phyloP scores from a whole-genome alignment of 2,113 vertebrate genomes.

The Barnardius zonarius region DNA sequence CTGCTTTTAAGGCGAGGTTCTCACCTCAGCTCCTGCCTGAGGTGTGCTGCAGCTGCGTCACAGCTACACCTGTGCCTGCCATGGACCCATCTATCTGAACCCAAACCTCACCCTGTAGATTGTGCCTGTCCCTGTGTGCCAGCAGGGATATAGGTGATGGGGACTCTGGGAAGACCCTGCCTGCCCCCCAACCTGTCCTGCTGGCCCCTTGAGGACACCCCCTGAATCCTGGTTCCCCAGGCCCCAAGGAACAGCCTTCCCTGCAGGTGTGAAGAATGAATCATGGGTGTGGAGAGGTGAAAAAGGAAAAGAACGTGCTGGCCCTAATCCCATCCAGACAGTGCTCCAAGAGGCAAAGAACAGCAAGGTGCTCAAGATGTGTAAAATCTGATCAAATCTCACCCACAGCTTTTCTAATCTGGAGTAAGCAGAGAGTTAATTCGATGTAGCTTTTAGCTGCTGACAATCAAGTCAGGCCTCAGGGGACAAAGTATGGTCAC shows the following conservation, averaged over 20 bases:
- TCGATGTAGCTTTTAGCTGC: not conserved
- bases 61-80: not conserved
- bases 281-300: not conserved
- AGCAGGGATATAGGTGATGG: not conserved
- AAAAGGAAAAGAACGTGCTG: not conserved
- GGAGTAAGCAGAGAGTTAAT: not conserved
- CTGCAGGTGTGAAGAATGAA: not conserved
- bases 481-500: not conserved
- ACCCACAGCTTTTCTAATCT: not conserved
- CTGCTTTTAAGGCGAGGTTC: not conserved
- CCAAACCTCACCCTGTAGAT: not conserved
- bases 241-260: not conserved
- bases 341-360: not conserved
- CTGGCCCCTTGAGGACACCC: accelerated
- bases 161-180: not conserved
- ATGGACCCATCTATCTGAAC: not conserved
- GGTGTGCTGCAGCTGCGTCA: not conserved
- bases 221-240: accelerated
- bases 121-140: not conserved
- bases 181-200: not conserved
- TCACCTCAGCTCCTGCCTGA: not conserved
- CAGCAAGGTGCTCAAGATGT: not conserved
- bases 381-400: not conserved
- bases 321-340: not conserved
- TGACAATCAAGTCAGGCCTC: not conserved